These are phyloP conservation scores for Andrena camellia DNA, from an alignment of 2,888 invertebrate species.

Conservation along the genomic window DNA sequence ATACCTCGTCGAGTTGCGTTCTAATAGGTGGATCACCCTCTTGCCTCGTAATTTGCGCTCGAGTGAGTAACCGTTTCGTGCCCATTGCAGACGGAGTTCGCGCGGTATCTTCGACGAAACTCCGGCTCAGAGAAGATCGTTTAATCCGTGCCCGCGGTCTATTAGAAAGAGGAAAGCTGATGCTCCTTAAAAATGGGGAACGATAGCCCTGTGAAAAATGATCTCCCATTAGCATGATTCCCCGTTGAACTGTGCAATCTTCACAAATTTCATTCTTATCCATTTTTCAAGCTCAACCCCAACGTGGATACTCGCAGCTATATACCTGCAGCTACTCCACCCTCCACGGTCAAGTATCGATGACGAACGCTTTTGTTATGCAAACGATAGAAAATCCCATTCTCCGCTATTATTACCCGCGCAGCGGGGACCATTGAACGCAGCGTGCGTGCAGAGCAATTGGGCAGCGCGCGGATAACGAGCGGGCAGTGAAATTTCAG, in stretches of 20 bases:
- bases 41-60: slow-evolving; percentile 4
- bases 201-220: too few species aligned
- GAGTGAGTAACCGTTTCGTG: background rate
- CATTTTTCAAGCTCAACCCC: too few species aligned
- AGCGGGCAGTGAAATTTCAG: slow-evolving; percentile 34
- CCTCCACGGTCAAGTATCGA: background rate
- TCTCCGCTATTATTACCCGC: slow-evolving; percentile 17
- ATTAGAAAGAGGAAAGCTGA: background rate
- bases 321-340: too few species aligned
- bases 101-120: background rate
- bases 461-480: slow-evolving; percentile 17
- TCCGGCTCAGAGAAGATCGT: background rate
- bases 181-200: background rate
- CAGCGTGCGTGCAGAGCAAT: slow-evolving; percentile 5
- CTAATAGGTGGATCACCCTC: slow-evolving; percentile 9
- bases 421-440: background rate
- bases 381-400: background rate
- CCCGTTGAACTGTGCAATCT: too few species aligned
- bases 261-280: too few species aligned
- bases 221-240: too few species aligned
- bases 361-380: background rate
- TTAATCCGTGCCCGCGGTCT: background rate
- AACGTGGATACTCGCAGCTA: too few species aligned
- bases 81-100: background rate
- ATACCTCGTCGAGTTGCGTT: slow-evolving; percentile 5